These are phyloP conservation scores for Sebastiscus tertius DNA, from an alignment of 2,797 vertebrate genomes.

Conservation along the genomic window DNA sequence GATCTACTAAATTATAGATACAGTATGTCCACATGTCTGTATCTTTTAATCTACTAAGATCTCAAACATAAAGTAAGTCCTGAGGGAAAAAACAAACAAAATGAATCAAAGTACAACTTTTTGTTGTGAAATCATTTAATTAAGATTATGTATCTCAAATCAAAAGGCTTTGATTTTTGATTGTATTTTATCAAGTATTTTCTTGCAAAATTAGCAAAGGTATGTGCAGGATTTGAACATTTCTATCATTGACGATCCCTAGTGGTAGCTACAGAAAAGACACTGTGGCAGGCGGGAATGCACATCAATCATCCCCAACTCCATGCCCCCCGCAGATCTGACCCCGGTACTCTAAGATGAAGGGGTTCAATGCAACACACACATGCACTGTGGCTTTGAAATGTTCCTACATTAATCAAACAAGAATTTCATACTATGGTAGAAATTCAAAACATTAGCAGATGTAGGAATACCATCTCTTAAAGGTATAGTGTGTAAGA, in stretches of 20 bases:
- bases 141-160: background rate
- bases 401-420: background rate
- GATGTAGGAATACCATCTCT: background rate
- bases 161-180: background rate
- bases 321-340: background rate
- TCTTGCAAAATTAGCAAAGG: background rate
- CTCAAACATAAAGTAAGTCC: no score
- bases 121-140: background rate
- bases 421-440: background rate
- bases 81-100: no score
- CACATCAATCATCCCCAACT: background rate
- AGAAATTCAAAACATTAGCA: background rate
- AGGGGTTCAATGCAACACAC: no score
- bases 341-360: background rate
- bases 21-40: no score
- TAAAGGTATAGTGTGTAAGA: no score
- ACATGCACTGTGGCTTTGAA: background rate
- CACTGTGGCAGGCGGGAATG: no score
- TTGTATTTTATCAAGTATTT: background rate
- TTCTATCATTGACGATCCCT: background rate
- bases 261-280: background rate
- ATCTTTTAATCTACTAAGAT: no score
- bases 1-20: no score
- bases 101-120: no score
- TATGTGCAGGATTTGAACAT: background rate